phyloP scores from a whole-genome alignment of 1,140 invertebrate genomes.

The Bradysia coprophila region DNA sequence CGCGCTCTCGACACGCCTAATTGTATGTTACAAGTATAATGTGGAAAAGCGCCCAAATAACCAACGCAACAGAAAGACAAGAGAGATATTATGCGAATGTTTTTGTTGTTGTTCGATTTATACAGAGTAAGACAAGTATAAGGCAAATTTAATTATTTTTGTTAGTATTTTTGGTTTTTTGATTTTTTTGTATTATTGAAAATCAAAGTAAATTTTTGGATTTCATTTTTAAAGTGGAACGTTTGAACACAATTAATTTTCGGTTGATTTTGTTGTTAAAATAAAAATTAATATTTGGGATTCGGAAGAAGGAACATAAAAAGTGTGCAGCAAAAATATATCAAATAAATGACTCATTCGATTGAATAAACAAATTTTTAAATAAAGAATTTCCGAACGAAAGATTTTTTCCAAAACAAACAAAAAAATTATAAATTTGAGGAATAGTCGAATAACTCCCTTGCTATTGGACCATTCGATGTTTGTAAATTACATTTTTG shows the following conservation, averaged over 20 bases:
- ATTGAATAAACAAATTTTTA: constrained; percentile 11
- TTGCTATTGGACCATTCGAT: too few relatives aligned
- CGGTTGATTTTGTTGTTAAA: too few relatives aligned
- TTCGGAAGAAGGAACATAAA: too few relatives aligned
- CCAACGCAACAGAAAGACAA: constrained; percentile 2
- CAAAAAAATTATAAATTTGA: background rate
- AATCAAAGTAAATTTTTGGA: background rate
- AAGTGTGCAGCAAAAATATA: constrained; percentile 41
- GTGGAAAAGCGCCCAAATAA: constrained; percentile 4
- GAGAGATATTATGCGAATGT: constrained; percentile 3
- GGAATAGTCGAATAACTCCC: too few relatives aligned
- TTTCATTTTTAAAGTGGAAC: background rate
- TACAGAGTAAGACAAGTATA: too few relatives aligned
- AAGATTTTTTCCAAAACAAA: background rate
- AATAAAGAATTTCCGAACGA: background rate
- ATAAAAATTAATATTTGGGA: too few relatives aligned
- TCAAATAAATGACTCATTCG: constrained; percentile 35
- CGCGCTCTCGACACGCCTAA: constrained; percentile 66
- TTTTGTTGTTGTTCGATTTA: too few relatives aligned
- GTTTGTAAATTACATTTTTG: too few relatives aligned
- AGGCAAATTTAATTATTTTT: too few relatives aligned
- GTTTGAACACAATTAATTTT: background rate
- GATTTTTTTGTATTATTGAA: background rate
- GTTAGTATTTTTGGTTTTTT: too few relatives aligned
- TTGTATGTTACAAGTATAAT: constrained; percentile 9